Conservation (phyloP, 30 jellyfish, hydroid and myxozoan genomes). For the Mastigias papua region DNA sequence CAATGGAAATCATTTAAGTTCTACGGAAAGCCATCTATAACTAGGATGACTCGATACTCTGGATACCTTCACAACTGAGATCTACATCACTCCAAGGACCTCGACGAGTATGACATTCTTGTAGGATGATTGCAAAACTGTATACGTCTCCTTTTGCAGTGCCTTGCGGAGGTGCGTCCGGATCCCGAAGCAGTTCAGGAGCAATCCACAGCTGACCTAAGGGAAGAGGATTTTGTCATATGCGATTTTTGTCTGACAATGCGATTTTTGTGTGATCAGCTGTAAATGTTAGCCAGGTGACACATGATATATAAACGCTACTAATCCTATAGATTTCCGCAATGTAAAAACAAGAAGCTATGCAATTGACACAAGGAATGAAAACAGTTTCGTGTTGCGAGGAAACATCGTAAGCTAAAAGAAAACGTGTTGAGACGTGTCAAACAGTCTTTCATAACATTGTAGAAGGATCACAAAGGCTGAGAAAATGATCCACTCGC, state of each 20-base stretch:
- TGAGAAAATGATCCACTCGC: not conserved
- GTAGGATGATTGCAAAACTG: slow-evolving; percentile 94
- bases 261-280: too few relatives aligned
- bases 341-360: not conserved
- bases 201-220: slow-evolving; percentile 83
- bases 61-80: slow-evolving; percentile 78
- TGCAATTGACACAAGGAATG: not conserved
- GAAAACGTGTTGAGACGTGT: not conserved
- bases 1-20: too few relatives aligned
- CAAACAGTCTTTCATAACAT: not conserved
- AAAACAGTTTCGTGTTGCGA: too few relatives aligned
- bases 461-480: not conserved
- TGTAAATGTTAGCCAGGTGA: too few relatives aligned
- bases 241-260: not conserved
- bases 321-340: not conserved
- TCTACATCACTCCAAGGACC: slow-evolving; percentile 95
- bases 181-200: slow-evolving; percentile 83
- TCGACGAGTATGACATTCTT: slow-evolving; percentile 94
- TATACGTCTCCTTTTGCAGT: slow-evolving; percentile 91
- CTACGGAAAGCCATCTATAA: too few relatives aligned
- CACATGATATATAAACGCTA: too few relatives aligned
- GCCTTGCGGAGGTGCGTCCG: slow-evolving; percentile 81
- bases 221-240: not conserved
- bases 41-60: too few relatives aligned
- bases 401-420: not conserved